phyloP scores from a whole-genome alignment of 2,113 vertebrate species.

The Chaenocephalus aceratus region DNA sequence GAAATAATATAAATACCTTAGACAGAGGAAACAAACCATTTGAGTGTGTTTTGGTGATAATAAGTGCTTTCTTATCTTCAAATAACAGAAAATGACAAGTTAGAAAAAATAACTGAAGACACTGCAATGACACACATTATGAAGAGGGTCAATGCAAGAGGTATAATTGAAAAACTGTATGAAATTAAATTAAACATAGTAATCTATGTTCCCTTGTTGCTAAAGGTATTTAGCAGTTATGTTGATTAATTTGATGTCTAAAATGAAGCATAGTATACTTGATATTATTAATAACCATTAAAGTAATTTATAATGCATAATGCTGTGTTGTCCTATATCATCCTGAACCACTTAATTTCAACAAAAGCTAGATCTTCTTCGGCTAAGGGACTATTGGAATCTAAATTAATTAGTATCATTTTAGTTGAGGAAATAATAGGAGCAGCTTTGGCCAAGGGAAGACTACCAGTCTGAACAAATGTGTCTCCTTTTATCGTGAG shows the following conservation, averaged over 20 bases:
- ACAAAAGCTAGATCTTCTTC: slow-evolving; percentile 15
- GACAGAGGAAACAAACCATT: not conserved
- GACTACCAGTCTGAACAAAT: slow-evolving; percentile 54
- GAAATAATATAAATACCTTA: slow-evolving; percentile 14
- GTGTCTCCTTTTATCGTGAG: slow-evolving; percentile 49
- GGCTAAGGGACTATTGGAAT: slow-evolving; percentile 27
- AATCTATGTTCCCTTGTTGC: not conserved
- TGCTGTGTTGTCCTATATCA: slow-evolving; percentile 36
- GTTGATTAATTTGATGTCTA: not conserved
- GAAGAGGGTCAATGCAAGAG: no score
- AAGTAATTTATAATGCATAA: not conserved
- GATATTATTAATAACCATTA: not conserved
- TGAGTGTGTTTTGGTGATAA: no score
- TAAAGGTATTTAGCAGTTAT: not conserved
- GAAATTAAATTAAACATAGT: not conserved
- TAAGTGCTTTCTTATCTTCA: not conserved
- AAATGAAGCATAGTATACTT: slow-evolving; percentile 2
- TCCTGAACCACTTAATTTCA: not conserved
- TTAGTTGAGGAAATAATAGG: slow-evolving; percentile 49
- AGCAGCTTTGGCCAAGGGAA: slow-evolving; percentile 34
- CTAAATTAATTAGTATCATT: slow-evolving; percentile 47
- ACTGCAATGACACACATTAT: no score
- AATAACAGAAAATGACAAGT: not conserved
- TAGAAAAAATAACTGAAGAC: no score
- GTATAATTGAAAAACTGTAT: not conserved